Evolutionary conservation across 2,797 vertebrate genomes (phyloP), one percentile per base, ranked within the genome.

Genomic region (Benthosema pterotum): DNA sequence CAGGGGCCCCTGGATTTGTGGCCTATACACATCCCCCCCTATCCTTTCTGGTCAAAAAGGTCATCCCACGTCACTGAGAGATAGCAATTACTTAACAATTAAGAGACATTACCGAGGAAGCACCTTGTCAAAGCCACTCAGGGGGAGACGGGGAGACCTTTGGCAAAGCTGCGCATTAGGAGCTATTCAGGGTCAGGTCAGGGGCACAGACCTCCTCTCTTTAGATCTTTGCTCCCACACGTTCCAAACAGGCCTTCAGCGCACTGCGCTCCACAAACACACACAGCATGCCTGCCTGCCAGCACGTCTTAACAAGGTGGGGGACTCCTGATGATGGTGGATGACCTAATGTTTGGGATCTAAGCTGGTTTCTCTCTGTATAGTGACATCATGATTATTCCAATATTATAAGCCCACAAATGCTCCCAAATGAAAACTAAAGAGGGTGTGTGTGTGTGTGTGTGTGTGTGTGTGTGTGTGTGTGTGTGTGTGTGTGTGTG

Each of bases 11-110:
- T 51, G 77, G 88, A 85, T 82, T 85, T 86, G 85, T 63, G 72
- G 83, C 79, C 74, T 77, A 82, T 77, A 82, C 78, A 42, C 51
- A 77, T 80, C 75, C 46, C 61, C 28, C 28, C 28, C 15, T 82
- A 3, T 25, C 75, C 74, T 70, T 38, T 38, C 32, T 38, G 32
- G 32, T 9, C 32, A 38, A 38, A 38, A 38, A 38, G 32, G 32
- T 38, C 32, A 38, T 38, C 32, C 86, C 84, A 73, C 67, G 74
- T 88, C 83, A 71, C 86, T 77, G 76, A 87, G 85, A 92, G 91
- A 93, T 92, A 91, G 89, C 85, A 91, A 91, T 93, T 92, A 92
- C 89, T 87, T 76, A 74, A 78, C 89, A 89, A 93, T 92, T 90
- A 92, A 90, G 87, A 85, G 82, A 67, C 77, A 85, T 87, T 91